Evolutionary conservation across 2,888 invertebrate species (phyloP).

Genomic region (Ophioninae sp.): DNA sequence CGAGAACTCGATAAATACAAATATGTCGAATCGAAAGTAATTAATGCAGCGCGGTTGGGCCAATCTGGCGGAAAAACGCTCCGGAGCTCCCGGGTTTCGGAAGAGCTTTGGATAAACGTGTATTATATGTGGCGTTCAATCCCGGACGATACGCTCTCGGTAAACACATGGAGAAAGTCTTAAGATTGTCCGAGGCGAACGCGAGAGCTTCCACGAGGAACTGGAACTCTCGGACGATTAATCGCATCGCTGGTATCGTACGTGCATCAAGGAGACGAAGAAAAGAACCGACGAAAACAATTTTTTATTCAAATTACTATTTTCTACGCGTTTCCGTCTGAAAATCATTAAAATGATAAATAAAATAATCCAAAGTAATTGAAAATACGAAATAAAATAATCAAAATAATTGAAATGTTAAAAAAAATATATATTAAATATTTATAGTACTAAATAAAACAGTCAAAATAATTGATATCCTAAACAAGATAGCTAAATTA

Average conservation of each 20-base stretch:
- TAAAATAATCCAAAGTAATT: too few relatives aligned
- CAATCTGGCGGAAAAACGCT: slow-evolving; percentile 44
- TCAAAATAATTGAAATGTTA: too few relatives aligned
- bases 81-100: slow-evolving; percentile 37
- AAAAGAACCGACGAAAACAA: slow-evolving; percentile 31
- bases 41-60: slow-evolving; percentile 26
- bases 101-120: slow-evolving; percentile 36
- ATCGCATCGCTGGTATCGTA: slow-evolving; percentile 48
- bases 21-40: slow-evolving; percentile 40
- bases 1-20: neutral
- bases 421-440: too few relatives aligned
- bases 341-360: neutral
- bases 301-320: slow-evolving; percentile 32
- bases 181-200: slow-evolving; percentile 46
- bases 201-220: slow-evolving; percentile 38
- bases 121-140: slow-evolving; percentile 26
- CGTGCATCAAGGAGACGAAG: slow-evolving; percentile 22
- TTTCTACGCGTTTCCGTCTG: slow-evolving; percentile 17
- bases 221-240: slow-evolving; percentile 51
- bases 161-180: slow-evolving; percentile 59
- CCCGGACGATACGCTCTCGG: slow-evolving; percentile 20
- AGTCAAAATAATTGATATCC: too few relatives aligned
- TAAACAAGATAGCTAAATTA: too few relatives aligned
- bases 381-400: too few relatives aligned
- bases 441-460: too few relatives aligned